Percentiles rank a stretch among this genome's conserved stretches.
Evolutionary conservation across 1,140 invertebrate species (phyloP).

Genomic region (Nebria ingens): DNA sequence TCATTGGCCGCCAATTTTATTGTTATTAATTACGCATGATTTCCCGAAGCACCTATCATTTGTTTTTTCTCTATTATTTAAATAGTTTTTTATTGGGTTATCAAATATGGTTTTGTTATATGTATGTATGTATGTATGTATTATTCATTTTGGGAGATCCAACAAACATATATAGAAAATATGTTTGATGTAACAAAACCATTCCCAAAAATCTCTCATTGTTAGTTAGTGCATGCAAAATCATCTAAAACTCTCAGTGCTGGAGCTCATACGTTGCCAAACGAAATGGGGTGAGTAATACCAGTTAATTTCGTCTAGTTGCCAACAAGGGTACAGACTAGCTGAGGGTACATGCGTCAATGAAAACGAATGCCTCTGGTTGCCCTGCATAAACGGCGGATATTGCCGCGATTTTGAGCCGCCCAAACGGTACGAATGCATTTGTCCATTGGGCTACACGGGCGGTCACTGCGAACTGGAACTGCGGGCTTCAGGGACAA

Average conservation of each 20-base stretch:
- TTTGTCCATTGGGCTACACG: slow-evolving; percentile 61
- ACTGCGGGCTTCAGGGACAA: slow-evolving; percentile 58
- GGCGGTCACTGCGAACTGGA: slow-evolving; percentile 70
- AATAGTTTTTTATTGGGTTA: too few relatives aligned
- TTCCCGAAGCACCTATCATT: too few relatives aligned
- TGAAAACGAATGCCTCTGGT: slow-evolving; percentile 62
- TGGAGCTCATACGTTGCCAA: neutral
- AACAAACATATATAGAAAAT: too few relatives aligned
- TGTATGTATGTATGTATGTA: too few relatives aligned
- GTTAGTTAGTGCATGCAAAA: too few relatives aligned
- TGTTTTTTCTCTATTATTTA: too few relatives aligned
- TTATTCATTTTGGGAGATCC: too few relatives aligned
- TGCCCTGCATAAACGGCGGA: slow-evolving; percentile 63
- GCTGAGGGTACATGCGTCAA: slow-evolving; percentile 55
- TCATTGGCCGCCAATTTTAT: too few relatives aligned
- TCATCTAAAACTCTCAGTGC: neutral
- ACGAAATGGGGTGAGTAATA: neutral
- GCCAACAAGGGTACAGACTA: slow-evolving; percentile 55
- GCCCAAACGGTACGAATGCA: slow-evolving; percentile 60
- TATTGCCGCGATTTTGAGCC: slow-evolving; percentile 58
- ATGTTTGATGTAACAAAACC: too few relatives aligned
- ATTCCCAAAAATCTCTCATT: too few relatives aligned
- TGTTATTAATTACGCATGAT: too few relatives aligned
- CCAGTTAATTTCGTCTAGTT: slow-evolving; percentile 40
- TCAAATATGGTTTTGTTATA: too few relatives aligned